Evolutionary conservation across 2,113 vertebrate genomes (phyloP).

Genomic region (Nerophis lumbriciformis): DNA sequence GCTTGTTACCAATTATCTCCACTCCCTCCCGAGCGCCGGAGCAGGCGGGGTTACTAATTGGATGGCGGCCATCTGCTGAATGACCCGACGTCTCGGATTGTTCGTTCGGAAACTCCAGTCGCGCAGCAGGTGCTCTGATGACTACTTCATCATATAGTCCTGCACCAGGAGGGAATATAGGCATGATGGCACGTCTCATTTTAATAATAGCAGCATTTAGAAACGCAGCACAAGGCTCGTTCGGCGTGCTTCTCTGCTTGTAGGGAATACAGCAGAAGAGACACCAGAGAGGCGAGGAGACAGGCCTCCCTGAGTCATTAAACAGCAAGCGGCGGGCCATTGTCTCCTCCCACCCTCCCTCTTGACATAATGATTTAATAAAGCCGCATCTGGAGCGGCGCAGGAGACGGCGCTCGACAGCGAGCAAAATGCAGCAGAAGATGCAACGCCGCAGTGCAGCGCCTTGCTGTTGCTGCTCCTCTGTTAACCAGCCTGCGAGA

Average conservation of each 20-base stretch:
- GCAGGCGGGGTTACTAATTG: slow-evolving; percentile 41
- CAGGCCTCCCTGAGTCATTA: slow-evolving; percentile 59
- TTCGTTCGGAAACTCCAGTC: not conserved
- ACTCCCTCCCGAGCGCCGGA: slow-evolving; percentile 18
- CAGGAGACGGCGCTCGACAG: slow-evolving; percentile 53
- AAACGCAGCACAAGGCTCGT: slow-evolving; percentile 41
- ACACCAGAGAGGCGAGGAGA: slow-evolving; percentile 35
- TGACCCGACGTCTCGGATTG: slow-evolving; percentile 4
- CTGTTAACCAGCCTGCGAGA: slow-evolving; percentile 46
- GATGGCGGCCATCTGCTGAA: slow-evolving; percentile 44
- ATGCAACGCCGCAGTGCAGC: slow-evolving; percentile 45
- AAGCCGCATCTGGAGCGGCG: slow-evolving; percentile 58
- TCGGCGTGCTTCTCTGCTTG: not conserved
- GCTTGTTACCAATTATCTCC: slow-evolving; percentile 53
- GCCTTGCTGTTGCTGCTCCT: slow-evolving; percentile 36
- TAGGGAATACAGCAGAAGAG: not conserved
- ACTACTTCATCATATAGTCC: slow-evolving; percentile 33
- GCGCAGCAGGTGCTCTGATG: slow-evolving; percentile 28
- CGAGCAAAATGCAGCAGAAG: slow-evolving; percentile 55
- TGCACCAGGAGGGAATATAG: slow-evolving; percentile 29
- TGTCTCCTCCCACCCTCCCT: slow-evolving; percentile 47
- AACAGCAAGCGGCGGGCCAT: slow-evolving; percentile 54
- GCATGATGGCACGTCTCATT: slow-evolving; percentile 47
- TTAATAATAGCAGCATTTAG: slow-evolving; percentile 53
- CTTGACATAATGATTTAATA: slow-evolving; percentile 62